phyloP scores from a whole-genome alignment of 2,888 invertebrate species.

The Phortica magna region DNA sequence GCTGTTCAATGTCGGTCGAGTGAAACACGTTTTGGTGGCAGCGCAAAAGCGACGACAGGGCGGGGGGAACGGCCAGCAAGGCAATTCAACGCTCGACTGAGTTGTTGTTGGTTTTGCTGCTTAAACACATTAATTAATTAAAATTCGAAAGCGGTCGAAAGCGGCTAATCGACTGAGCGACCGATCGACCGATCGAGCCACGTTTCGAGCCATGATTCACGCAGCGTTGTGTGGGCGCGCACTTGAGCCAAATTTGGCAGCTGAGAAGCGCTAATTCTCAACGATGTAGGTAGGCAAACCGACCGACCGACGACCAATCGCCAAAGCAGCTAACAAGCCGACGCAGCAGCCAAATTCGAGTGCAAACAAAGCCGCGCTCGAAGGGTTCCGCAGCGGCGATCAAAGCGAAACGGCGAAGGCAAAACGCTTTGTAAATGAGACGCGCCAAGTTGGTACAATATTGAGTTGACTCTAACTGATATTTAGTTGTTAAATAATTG shows the following conservation, averaged over 20 bases:
- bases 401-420: conserved; percentile 38
- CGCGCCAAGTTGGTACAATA: conserved; percentile 30
- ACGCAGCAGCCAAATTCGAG: conserved; percentile 4
- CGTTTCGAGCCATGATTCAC: conserved; percentile 3
- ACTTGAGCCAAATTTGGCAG: conserved; percentile 6
- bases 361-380: neutral
- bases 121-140: conserved; percentile 24
- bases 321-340: too few species aligned
- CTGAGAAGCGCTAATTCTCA: conserved; percentile 13
- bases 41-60: neutral
- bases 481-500: conserved; percentile 60
- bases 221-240: conserved; percentile 10
- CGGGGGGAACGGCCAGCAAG: neutral
- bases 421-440: conserved; percentile 24
- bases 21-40: conserved; percentile 17
- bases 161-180: neutral
- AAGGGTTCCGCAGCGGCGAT: conserved; percentile 35
- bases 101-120: neutral
- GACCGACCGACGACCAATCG: neutral
- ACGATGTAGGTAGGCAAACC: neutral
- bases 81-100: conserved; percentile 1
- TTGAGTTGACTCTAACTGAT: conserved; percentile 42
- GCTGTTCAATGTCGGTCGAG: conserved; percentile 29
- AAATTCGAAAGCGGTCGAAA: conserved; percentile 19
- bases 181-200: conserved; percentile 6